Evolutionary conservation across 2,797 vertebrate species (phyloP).

Genomic region (Cyclopterus lumpus): DNA sequence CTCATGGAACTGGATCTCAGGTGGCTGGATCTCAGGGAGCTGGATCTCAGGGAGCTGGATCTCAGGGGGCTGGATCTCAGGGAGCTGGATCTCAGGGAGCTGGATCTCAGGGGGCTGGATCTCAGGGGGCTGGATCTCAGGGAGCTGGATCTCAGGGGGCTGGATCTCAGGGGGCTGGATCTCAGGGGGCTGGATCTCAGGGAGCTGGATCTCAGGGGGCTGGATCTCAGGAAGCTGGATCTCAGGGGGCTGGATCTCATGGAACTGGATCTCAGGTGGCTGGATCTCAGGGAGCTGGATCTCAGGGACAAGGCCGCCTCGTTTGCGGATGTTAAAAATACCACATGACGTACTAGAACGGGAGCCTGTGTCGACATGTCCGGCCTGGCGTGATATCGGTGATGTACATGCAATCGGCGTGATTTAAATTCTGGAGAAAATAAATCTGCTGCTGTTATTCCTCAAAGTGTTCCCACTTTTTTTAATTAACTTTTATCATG

Average conservation of each 20-base stretch:
- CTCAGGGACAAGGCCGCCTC: not conserved
- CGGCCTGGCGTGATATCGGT: too few species aligned
- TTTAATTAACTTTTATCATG: constrained; percentile 14
- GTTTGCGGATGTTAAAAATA: too few species aligned
- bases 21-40: not conserved
- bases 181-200: not conserved
- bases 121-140: not conserved
- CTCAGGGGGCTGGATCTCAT: not conserved
- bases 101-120: too few species aligned
- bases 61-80: too few species aligned
- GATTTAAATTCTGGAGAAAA: too few species aligned
- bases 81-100: not conserved
- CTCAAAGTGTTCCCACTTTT: constrained; percentile 1
- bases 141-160: not conserved
- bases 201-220: not conserved
- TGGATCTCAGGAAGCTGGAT: not conserved
- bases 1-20: not conserved
- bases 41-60: not conserved
- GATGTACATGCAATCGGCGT: too few species aligned
- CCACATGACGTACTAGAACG: too few species aligned
- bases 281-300: not conserved
- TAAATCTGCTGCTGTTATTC: constrained; percentile 14
- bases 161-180: constrained; percentile 19
- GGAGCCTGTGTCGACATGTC: too few species aligned
- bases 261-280: constrained; percentile 1